phyloP scores from a whole-genome alignment of 2,113 vertebrate genomes.

The Prionailurus viverrinus region DNA sequence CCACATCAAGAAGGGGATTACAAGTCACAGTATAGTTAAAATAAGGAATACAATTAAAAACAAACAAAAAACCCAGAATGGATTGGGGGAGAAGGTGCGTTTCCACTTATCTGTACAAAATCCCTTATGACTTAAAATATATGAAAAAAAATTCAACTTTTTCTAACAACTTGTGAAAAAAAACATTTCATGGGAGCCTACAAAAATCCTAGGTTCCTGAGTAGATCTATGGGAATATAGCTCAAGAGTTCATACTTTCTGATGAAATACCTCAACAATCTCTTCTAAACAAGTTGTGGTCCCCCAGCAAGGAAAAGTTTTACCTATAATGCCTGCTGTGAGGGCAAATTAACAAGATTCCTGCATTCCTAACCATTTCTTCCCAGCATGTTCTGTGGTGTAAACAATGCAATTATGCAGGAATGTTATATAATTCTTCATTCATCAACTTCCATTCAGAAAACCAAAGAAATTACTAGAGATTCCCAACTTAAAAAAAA shows the following conservation, averaged over 20 bases:
- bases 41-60: background rate
- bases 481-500: background rate
- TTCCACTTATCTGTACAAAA: background rate
- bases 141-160: background rate
- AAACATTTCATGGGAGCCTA: background rate
- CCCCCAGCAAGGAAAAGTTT: constrained; percentile 61
- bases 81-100: background rate
- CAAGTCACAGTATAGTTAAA: background rate
- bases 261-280: constrained; percentile 45
- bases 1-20: background rate
- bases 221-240: background rate
- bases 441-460: constrained; percentile 68
- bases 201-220: background rate
- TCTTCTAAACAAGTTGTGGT: constrained; percentile 66
- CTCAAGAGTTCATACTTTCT: background rate
- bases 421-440: constrained; percentile 80
- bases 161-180: background rate
- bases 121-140: background rate
- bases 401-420: constrained; percentile 80
- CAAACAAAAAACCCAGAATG: background rate
- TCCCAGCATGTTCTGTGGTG: constrained; percentile 78
- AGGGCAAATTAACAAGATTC: constrained; percentile 84
- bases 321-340: constrained; percentile 83
- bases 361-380: constrained; percentile 82
- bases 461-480: constrained; percentile 58